Conservation (phyloP, 2,797 vertebrate species). For the Spheniscus humboldti region DNA sequence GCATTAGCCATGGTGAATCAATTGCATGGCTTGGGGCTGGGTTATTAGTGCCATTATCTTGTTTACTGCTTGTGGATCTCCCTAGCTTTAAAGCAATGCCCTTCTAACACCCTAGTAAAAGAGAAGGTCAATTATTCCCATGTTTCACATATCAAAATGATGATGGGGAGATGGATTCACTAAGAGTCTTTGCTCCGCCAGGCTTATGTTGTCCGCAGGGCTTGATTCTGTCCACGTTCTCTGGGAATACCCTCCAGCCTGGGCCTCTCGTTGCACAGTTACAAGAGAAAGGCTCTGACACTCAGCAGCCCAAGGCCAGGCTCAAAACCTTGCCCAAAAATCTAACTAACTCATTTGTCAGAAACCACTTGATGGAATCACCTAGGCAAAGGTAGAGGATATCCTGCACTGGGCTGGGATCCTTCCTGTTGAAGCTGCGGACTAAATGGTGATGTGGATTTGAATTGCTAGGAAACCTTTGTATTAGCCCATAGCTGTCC, state of each 20-base stretch:
- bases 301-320: background rate
- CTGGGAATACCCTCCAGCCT: background rate
- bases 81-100: background rate
- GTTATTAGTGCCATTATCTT: constrained; percentile 35
- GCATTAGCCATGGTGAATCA: constrained; percentile 8
- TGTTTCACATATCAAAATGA: background rate
- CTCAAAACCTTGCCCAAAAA: background rate
- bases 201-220: background rate
- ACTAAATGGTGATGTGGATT: background rate
- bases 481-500: background rate
- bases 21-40: background rate
- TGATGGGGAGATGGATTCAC: background rate
- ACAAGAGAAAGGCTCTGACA: background rate
- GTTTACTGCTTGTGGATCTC: background rate
- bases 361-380: background rate
- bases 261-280: background rate
- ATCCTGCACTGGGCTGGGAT: background rate
- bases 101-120: background rate
- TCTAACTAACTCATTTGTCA: background rate
- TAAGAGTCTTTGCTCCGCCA: background rate
- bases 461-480: background rate
- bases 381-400: background rate
- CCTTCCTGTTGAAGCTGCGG: background rate
- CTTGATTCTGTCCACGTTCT: background rate
- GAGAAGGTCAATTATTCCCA: background rate